These are phyloP conservation scores for Palythoa caribaeorum DNA, from an alignment of 92 coral and sea anemone genomes.

Conservation along the genomic window DNA sequence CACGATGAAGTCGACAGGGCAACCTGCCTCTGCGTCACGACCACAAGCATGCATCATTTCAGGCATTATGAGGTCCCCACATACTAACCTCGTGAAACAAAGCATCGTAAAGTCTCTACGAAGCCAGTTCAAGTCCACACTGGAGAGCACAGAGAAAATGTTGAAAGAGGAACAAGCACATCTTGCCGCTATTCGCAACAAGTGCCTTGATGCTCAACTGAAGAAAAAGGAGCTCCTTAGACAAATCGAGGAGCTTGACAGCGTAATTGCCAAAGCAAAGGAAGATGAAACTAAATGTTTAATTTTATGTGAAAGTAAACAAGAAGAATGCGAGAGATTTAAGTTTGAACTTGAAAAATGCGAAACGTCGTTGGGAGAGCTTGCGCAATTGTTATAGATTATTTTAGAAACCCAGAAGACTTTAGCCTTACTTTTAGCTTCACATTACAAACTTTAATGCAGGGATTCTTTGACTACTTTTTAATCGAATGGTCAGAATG, in stretches of 20 bases:
- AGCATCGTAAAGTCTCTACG: constrained; percentile 34
- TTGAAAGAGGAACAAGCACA: constrained; percentile 17
- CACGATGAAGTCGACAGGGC: neutral
- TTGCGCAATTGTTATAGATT: neutral
- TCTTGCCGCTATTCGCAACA: constrained; percentile 3
- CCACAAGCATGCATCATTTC: constrained; percentile 22
- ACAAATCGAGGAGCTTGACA: constrained; percentile 17
- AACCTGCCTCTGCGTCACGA: neutral
- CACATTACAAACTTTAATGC: too few relatives aligned
- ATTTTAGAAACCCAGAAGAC: neutral
- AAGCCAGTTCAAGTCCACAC: constrained; percentile 11
- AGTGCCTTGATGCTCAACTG: constrained; percentile 7
- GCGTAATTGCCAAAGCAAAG: neutral
- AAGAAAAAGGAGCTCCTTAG: constrained; percentile 20
- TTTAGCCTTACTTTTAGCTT: too few relatives aligned
- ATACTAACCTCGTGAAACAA: neutral
- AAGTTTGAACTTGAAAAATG: constrained; percentile 25
- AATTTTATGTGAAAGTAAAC: neutral
- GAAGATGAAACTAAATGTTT: constrained; percentile 9
- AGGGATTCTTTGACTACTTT: too few relatives aligned
- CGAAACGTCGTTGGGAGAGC: constrained; percentile 6
- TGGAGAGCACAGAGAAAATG: neutral
- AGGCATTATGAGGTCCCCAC: constrained; percentile 39
- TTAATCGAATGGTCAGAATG: too few relatives aligned
- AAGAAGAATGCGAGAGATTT: constrained; percentile 24